Conservation (phyloP, 2,113 vertebrate genomes). For the Synodontis membranacea region DNA sequence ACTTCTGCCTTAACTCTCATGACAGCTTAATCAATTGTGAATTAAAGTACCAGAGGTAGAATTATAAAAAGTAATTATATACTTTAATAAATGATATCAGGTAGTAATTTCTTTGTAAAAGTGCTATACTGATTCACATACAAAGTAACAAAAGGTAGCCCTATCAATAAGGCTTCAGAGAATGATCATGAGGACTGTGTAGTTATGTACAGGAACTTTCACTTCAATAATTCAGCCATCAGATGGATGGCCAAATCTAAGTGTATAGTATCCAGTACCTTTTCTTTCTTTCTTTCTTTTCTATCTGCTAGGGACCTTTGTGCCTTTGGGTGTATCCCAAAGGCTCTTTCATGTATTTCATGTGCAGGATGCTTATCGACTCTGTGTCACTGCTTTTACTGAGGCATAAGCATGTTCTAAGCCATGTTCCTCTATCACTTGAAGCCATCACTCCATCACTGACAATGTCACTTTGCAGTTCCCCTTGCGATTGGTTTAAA, state of each 20-base stretch:
- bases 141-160: not conserved
- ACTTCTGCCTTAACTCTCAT: not conserved
- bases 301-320: not conserved
- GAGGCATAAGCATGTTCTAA: conserved; percentile 20
- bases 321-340: not conserved
- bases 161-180: not conserved
- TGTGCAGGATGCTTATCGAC: not conserved
- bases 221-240: not conserved
- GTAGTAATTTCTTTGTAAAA: not conserved
- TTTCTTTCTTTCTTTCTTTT: no score
- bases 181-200: not conserved
- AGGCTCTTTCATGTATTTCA: not conserved
- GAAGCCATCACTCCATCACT: conserved; percentile 36
- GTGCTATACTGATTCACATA: not conserved
- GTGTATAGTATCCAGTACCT: not conserved
- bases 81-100: conserved; percentile 20
- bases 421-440: conserved; percentile 10
- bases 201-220: not conserved
- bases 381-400: conserved; percentile 17
- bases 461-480: conserved; percentile 45
- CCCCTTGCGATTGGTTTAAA: conserved; percentile 27
- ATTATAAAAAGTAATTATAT: not conserved
- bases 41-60: not conserved
- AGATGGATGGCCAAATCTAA: not conserved
- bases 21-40: conserved; percentile 12